phyloP scores from a whole-genome alignment of 2,797 vertebrate species.

The Tangara arthus region DNA sequence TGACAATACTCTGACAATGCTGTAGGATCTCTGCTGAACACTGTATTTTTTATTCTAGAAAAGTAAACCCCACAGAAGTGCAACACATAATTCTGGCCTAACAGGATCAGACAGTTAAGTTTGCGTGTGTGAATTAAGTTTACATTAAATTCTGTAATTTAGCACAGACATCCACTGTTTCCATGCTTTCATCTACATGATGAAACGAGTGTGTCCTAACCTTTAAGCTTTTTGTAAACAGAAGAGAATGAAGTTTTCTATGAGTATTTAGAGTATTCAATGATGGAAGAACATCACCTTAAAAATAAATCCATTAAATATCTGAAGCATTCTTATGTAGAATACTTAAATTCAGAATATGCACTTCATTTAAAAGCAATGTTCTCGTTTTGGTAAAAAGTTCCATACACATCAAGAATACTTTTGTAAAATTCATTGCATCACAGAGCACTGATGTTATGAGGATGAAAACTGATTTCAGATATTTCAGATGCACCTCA shows the following conservation, averaged over 20 bases:
- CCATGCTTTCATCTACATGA: background rate
- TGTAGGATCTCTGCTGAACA: background rate
- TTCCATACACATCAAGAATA: background rate
- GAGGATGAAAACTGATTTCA: background rate
- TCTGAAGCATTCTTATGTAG: background rate
- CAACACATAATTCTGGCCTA: background rate
- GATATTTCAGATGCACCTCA: background rate
- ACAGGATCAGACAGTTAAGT: background rate
- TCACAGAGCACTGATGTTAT: background rate
- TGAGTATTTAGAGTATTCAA: background rate
- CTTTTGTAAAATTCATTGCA: background rate
- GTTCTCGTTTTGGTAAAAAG: background rate
- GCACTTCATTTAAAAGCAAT: background rate
- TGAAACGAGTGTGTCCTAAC: background rate
- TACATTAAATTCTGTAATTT: background rate
- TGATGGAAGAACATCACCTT: background rate
- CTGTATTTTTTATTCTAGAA: background rate
- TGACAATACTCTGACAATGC: background rate
- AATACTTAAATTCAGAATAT: background rate
- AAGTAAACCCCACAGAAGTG: background rate
- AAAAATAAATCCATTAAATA: background rate
- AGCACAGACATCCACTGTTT: background rate
- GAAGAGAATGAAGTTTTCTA: background rate
- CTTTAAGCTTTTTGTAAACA: background rate
- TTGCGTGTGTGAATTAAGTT: background rate